Evolutionary conservation across 1,140 invertebrate genomes (phyloP), one percentile per base, ranked within the genome.

Genomic region (Drosophila athabasca): DNA sequence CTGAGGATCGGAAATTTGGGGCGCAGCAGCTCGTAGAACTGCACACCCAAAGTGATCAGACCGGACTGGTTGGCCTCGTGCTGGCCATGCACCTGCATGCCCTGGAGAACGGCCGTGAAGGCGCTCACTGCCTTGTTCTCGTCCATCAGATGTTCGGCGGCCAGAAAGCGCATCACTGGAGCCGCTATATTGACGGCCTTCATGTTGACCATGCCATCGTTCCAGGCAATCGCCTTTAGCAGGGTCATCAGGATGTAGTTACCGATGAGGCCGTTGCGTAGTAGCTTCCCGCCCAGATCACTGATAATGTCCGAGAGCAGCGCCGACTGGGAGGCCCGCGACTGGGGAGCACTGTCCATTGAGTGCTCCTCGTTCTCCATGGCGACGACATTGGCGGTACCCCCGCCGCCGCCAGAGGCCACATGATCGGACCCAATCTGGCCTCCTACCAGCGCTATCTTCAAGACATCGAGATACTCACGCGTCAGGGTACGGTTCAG

Each of bases 381-480:
- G 6, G 93, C 93, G 62, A 93, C 94, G 6, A 91, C 75, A 52
- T 92, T 93, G 68, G 93, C 93, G 7, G 90, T 65, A 0, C 39
- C 50, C 2, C 50, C 62, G 22, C 65, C 69, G 9, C 62, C 90
- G 0, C 91, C 89, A 5, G 35, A 13, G 35, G 90, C 54, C 9
- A 71, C 81, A 60, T 90, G 82, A 72, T 91, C 90, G 0, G 77
- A 70, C 0, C 90, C 81, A 8, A 91, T 91, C 31, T 90, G 85
- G 2, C 93, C 93, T 8, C 93, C 93, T 19, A 94, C 93, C 31
- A 94, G 68, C 0, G 93, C 93, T 0, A 96, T 94, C 92, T 96
- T 96, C 0, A 98, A 89, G 1, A 97, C 94, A 70, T 97, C 96
- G 6, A 98, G 90, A 87, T 98, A 97, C 91, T 98, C 97, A 66